These are phyloP conservation scores for Megalurothrips usitatus DNA, from an alignment of 2,888 invertebrate species.

Conservation along the genomic window DNA sequence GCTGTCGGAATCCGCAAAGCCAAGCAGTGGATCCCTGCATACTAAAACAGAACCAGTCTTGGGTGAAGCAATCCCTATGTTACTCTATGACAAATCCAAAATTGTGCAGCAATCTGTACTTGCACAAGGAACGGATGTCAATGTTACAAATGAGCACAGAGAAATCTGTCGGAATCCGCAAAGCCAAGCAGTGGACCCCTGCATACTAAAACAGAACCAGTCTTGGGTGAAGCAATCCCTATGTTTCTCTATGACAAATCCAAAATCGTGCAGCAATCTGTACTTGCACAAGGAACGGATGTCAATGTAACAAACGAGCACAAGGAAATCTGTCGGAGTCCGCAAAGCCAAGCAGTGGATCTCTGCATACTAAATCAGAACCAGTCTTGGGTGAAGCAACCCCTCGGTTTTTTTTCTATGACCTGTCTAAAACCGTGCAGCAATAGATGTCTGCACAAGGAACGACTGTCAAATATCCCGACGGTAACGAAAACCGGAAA, in stretches of 20 bases:
- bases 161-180: background rate
- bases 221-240: slow-evolving; percentile 19
- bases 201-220: background rate
- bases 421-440: background rate
- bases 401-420: background rate
- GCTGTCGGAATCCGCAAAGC: background rate
- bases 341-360: slow-evolving; percentile 23
- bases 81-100: background rate
- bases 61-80: background rate
- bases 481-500: too few relatives aligned
- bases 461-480: background rate
- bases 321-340: background rate
- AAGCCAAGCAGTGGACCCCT: slow-evolving; percentile 1
- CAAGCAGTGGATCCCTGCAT: background rate
- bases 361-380: background rate
- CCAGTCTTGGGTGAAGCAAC: slow-evolving; percentile 19
- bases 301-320: background rate
- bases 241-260: background rate
- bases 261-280: background rate
- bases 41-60: slow-evolving; percentile 8
- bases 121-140: slow-evolving; percentile 8
- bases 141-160: background rate
- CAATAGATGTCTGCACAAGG: background rate
- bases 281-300: background rate
- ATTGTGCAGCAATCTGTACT: background rate